Base-by-base conservation (phyloP, 2,797 vertebrate genomes). In the Loris lydekkerianus region DNA sequence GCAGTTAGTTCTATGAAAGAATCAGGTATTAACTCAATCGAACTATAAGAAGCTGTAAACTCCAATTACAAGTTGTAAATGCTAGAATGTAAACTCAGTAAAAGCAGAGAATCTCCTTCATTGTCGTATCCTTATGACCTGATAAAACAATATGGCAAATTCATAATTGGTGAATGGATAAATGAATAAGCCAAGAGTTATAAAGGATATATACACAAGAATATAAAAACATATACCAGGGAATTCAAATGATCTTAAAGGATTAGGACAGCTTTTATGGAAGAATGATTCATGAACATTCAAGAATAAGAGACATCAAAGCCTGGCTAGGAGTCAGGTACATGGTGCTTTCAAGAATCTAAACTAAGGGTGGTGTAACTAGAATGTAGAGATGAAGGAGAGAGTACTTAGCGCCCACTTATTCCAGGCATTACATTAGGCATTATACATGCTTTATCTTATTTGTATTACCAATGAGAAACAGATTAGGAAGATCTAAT, bases 391-490 rank as follows among this genome's bases (percentile, higher is more conserved):
- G 46, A 11, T 20, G 29, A 67, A 70, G 17, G 21, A 69, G 5
- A 69, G 56, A 80, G 8, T 49, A 75, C 15, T 75, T 18, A 0
- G 15, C 11, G 2, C 6, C 75, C 4, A 18, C 10, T 86, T 37
- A 20, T 10, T 17, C 23, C 34, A 72, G 9, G 43, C 46, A 5
- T 72, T 60, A 46, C 3, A 13, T 40, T 56, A 80, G 25, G 21
- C 13, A 29, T 1, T 69, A 11, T 34, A 34, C 5, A 5, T 8
- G 18, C 31, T 78, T 77, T 49, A 80, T 70, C 25, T 91, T 25
- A 67, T 58, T 61, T 88, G 65, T 56, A 90, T 65, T 86, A 63
- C 31, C 67, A 53, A 21, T 60, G 40, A 89, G 60, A n/a, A 89
- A 76, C n/a, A 86, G 18, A 77, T 49, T 40, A 86, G 7, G 9